These are phyloP conservation scores for Ctenosaura bakeri DNA, from an alignment of 2,797 vertebrate species.

Conservation along the genomic window DNA sequence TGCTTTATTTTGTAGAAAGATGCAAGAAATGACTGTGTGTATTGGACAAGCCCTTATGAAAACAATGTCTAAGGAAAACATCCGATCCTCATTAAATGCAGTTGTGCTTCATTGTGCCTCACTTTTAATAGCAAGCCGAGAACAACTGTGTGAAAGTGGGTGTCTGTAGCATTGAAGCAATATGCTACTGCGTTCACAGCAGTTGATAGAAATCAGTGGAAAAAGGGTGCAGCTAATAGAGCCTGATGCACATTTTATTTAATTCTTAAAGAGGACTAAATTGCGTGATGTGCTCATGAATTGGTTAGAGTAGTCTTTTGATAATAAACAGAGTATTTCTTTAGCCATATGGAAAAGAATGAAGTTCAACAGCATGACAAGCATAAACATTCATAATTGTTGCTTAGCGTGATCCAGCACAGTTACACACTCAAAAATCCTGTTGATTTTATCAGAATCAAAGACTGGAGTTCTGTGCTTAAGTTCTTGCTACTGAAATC, in stretches of 20 bases:
- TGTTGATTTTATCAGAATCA: slow-evolving; percentile 8
- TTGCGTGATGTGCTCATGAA: slow-evolving; percentile 50
- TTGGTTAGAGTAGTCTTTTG: slow-evolving; percentile 62
- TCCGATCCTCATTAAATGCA: slow-evolving; percentile 69
- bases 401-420: background rate
- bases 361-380: slow-evolving; percentile 32
- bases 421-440: background rate
- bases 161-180: slow-evolving; percentile 62
- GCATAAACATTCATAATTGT: slow-evolving; percentile 51
- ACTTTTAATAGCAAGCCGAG: slow-evolving; percentile 70
- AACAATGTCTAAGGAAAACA: slow-evolving; percentile 69
- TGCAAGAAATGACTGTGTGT: slow-evolving; percentile 59
- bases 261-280: slow-evolving; percentile 55
- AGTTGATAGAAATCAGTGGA: slow-evolving; percentile 58
- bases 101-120: slow-evolving; percentile 67
- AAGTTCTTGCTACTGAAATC: background rate
- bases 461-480: background rate
- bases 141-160: slow-evolving; percentile 54
- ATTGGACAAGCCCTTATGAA: slow-evolving; percentile 57
- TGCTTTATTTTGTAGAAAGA: slow-evolving; percentile 54
- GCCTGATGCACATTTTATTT: slow-evolving; percentile 47
- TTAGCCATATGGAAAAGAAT: slow-evolving; percentile 43
- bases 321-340: slow-evolving; percentile 58
- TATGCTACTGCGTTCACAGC: slow-evolving; percentile 56
- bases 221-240: slow-evolving; percentile 53